Percentiles rank a stretch among this genome's conserved stretches.
Evolutionary conservation across 2,888 invertebrate genomes (phyloP).

Genomic region (Stenodema calcarata): DNA sequence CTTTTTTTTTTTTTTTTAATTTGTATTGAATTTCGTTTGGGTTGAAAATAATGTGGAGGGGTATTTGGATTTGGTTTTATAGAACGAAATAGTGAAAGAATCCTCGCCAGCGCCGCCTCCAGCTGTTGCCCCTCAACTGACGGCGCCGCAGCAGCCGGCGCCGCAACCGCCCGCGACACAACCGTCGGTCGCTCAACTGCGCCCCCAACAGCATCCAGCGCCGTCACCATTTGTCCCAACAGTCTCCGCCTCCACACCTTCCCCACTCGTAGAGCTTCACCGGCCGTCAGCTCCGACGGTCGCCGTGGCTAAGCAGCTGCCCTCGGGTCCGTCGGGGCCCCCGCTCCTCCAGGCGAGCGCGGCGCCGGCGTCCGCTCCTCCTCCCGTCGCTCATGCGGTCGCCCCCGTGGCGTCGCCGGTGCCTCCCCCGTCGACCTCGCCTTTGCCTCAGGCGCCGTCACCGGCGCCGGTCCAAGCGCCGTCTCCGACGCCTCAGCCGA

Average conservation of each 20-base stretch:
- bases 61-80: background rate
- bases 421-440: background rate
- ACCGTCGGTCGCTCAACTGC: background rate
- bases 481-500: background rate
- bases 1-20: too few relatives aligned
- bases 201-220: background rate
- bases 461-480: background rate
- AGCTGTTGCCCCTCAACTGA: background rate
- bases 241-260: constrained; percentile 6
- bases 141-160: background rate
- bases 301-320: constrained; percentile 18
- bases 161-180: background rate
- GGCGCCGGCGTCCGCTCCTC: background rate
- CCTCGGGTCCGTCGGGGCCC: background rate
- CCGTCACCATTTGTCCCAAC: background rate
- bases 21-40: too few relatives aligned
- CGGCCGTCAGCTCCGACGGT: constrained; percentile 18
- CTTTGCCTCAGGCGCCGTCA: background rate
- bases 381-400: background rate
- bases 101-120: background rate
- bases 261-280: constrained; percentile 48
- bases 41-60: too few relatives aligned
- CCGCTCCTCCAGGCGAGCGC: background rate
- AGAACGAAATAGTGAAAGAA: background rate
- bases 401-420: background rate